These are phyloP conservation scores for Ctenodactylus gundi DNA, from an alignment of 2,113 vertebrate species.

Conservation along the genomic window DNA sequence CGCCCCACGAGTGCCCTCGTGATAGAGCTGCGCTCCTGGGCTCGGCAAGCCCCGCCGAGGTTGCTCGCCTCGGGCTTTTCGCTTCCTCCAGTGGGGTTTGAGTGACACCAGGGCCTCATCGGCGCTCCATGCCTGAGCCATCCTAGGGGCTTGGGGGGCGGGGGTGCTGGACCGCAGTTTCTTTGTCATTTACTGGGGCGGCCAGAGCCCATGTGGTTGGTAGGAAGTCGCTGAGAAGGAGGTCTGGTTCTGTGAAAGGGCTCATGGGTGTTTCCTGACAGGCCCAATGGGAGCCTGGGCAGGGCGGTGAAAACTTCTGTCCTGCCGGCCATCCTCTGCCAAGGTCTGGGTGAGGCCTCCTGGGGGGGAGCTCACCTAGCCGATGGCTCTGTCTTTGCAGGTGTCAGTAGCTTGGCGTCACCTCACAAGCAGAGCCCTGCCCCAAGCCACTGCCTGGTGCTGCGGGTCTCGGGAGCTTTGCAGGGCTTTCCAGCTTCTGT, in stretches of 20 bases:
- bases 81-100: neutral
- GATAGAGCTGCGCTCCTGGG: neutral
- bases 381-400: slow-evolving; percentile 6
- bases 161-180: neutral
- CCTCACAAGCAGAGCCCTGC: slow-evolving; percentile 32
- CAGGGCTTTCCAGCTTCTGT: neutral
- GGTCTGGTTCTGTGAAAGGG: slow-evolving; percentile 71
- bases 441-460: neutral
- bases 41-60: neutral
- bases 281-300: slow-evolving; percentile 69
- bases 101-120: slow-evolving; percentile 35
- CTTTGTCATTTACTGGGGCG: slow-evolving; percentile 62
- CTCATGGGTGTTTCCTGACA: slow-evolving; percentile 69
- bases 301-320: slow-evolving; percentile 74
- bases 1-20: neutral
- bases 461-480: slow-evolving; percentile 37
- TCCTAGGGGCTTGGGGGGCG: too few relatives aligned
- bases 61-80: neutral
- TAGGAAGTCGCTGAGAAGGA: slow-evolving; percentile 76
- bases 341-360: slow-evolving; percentile 54
- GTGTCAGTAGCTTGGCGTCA: neutral
- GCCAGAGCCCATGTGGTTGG: slow-evolving; percentile 63
- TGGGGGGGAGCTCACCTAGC: slow-evolving; percentile 47
- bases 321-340: slow-evolving; percentile 58
- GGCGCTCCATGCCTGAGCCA: slow-evolving; percentile 35